phyloP scores from a whole-genome alignment of 2,888 invertebrate species.

The Cyclophora punctaria region DNA sequence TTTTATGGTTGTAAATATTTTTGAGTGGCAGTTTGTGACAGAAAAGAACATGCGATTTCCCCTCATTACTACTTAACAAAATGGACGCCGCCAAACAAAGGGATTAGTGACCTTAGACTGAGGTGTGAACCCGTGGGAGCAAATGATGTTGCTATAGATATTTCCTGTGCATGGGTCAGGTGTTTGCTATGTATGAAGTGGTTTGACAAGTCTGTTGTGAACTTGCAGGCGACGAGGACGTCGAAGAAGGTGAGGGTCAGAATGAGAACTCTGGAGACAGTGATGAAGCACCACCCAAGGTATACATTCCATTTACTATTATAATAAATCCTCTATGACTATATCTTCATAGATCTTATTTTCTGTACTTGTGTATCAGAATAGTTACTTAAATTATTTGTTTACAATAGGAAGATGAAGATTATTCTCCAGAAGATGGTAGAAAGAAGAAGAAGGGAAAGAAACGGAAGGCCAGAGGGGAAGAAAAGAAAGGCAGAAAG shows the following conservation, averaged over 20 bases:
- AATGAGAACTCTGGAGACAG: constrained; percentile 84
- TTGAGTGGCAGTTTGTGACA: constrained; percentile 74
- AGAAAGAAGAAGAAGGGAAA: constrained; percentile 95
- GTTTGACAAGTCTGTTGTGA: constrained; percentile 61
- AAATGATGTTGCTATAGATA: constrained; percentile 35
- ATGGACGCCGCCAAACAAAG: constrained; percentile 86
- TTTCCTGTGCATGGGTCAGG: constrained; percentile 38
- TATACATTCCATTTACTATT: constrained; percentile 27
- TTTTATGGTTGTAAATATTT: constrained; percentile 69
- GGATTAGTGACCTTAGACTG: constrained; percentile 79
- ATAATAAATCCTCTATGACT: no score
- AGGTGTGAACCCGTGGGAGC: constrained; percentile 52
- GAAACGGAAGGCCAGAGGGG: constrained; percentile 92
- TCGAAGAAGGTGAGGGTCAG: constrained; percentile 79
- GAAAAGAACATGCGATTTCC: constrained; percentile 79
- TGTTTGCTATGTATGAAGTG: constrained; percentile 39
- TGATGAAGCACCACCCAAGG: constrained; percentile 80
- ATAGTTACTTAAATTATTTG: background rate
- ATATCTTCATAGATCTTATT: no score
- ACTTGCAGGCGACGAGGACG: constrained; percentile 79
- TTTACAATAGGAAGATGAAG: constrained; percentile 82
- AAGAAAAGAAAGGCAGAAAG: constrained; percentile 93
- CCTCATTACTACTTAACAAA: constrained; percentile 83
- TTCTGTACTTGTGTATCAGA: no score
- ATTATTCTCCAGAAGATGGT: constrained; percentile 88